Base-by-base conservation (phyloP, 2,113 vertebrate genomes). In the Microtus ochrogaster region DNA sequence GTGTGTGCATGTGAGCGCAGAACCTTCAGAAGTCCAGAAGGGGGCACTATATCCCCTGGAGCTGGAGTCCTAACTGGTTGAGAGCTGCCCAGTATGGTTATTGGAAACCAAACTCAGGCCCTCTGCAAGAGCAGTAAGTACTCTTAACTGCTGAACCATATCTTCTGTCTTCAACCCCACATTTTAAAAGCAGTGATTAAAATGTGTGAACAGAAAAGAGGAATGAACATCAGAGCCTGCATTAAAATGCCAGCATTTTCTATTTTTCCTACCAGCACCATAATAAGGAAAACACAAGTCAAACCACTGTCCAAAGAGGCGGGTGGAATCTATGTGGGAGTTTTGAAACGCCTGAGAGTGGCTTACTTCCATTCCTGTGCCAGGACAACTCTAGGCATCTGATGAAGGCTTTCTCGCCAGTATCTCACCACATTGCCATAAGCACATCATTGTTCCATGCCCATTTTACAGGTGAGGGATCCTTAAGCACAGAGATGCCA, bases 261-360 rank as follows among this genome's bases (percentile, higher is more conserved):
- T 72, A 9, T 66, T 82, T 92, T 87, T 81, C 55, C 36, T 73
- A 24, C 49, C 9, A 41, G 52, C 36, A 61, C 12, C 28, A 74
- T 13, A 74, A 72, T 70, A 77, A 95, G 17, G 79, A 96, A 96
- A 95, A 81, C 26, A 88, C 12, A 90, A 63, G 82, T 91, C 77
- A 89, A 93, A 82, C 17, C 77, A 74, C 14, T 1, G 28, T 95
- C 65, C 13, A 65, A 77, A 55, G 76, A 74, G 79, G 65, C 10
- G 30, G 30, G 8, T 87, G 76, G 70, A 58, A 83, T 68, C 61
- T 79, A 28, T 33, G 47, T 49, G 63, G 68, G 91, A 41, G 41
- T 7, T 94, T 82, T 68, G 76, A 65, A 78, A 89, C 87, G n/a
- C 17, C n/a, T 55, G 36, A 65, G 72, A 58, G 47, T 52, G 85